Base-by-base conservation (phyloP, 2,888 invertebrate genomes). In the Watsonalla binaria region DNA sequence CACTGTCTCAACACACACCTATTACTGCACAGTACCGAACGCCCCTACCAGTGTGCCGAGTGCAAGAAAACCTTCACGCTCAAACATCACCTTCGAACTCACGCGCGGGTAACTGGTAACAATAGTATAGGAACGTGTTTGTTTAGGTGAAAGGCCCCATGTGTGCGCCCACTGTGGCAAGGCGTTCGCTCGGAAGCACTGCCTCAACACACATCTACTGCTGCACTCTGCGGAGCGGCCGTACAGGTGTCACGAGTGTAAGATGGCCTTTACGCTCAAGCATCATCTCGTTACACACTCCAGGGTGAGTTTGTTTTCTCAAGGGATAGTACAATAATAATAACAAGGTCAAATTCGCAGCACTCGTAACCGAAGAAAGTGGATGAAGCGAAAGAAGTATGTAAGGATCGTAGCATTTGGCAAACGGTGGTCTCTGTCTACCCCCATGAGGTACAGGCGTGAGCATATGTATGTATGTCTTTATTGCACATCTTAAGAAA, bases 251-350 rank as follows among this genome's bases (percentile, higher is more conserved):
- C 93, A 93, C 60, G 96, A 96, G 87, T 96, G 96, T 86, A 96
- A 96, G 86, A 96, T 96, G 90, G 95, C 96, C 58, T 96, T 96
- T 75, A 96, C 96, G 0, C 86, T 96, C 56, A 96, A 96, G 78
- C 96, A 96, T 83, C 96, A 96, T 83, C 92, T 96, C 66, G 93
- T 96, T 57, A 95, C 96, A 59, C 96, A 96, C 83, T 94, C 94
- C 11, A 92, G 95, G 76, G 95, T 94, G 70, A 84, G 89, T 77
- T 46, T 51, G 46, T 51, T 35, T 45, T 24, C 1, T 24, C 24
- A 24, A 24, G 24, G 24, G 24, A 24, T 24, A n/a, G n/a, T n/a
- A n/a, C n/a, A n/a, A n/a, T n/a, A n/a, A n/a, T n/a, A n/a, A n/a
- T n/a, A n/a, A n/a, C n/a, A n/a, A n/a, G n/a, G n/a, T n/a, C n/a